phyloP scores from a whole-genome alignment of 2,888 invertebrate species.

The Holacanthella duospinosa region DNA sequence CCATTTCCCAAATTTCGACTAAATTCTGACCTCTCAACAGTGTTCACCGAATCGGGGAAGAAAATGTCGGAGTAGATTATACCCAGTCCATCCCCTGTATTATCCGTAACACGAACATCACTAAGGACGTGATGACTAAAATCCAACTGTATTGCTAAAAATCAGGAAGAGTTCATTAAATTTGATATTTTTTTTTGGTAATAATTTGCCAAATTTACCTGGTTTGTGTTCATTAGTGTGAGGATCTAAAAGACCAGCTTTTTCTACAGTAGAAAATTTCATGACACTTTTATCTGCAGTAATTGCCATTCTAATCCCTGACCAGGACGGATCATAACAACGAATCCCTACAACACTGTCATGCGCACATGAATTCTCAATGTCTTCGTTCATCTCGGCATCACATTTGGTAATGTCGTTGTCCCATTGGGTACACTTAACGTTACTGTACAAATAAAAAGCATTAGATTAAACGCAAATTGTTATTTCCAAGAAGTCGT shows the following conservation, averaged over 20 bases:
- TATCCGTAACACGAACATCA: constrained; percentile 58
- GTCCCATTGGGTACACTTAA: constrained; percentile 82
- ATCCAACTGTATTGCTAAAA: constrained; percentile 63
- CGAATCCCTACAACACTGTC: constrained; percentile 75
- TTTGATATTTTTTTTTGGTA: too few relatives aligned
- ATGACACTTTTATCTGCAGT: constrained; percentile 75
- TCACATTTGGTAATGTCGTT: constrained; percentile 77
- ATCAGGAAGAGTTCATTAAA: too few relatives aligned
- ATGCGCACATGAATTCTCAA: constrained; percentile 79
- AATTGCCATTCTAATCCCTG: constrained; percentile 80
- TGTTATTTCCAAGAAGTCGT: too few relatives aligned
- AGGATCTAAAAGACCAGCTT: constrained; percentile 62
- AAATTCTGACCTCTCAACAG: constrained; percentile 73
- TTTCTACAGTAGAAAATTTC: constrained; percentile 77
- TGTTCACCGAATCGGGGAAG: constrained; percentile 68
- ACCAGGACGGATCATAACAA: constrained; percentile 87
- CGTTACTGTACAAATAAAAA: constrained; percentile 52
- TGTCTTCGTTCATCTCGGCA: constrained; percentile 62
- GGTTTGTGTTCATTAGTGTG: constrained; percentile 74
- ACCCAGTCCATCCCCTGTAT: constrained; percentile 85
- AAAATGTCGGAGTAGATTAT: constrained; percentile 89
- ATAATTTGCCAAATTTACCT: too few relatives aligned
- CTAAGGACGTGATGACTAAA: constrained; percentile 48
- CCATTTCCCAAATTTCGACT: constrained; percentile 77
- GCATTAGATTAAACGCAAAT: too few relatives aligned